phyloP scores from a whole-genome alignment of 1,140 invertebrate species.

The Galleria mellonella region DNA sequence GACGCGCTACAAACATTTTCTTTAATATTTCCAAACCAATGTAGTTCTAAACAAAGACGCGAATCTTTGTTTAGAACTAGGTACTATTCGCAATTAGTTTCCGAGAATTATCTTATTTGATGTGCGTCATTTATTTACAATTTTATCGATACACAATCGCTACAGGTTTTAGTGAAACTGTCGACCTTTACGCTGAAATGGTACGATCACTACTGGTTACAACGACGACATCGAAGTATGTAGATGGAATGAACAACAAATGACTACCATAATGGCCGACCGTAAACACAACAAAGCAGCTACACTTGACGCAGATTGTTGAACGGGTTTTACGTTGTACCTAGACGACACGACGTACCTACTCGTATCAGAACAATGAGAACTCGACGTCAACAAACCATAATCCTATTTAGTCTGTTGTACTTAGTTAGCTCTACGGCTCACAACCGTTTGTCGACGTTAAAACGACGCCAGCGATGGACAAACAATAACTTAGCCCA shows the following conservation, averaged over 20 bases:
- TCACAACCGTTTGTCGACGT: too few species aligned
- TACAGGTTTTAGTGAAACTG: too few species aligned
- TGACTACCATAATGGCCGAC: neutral
- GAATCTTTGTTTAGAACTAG: conserved; percentile 4
- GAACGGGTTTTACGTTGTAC: conserved; percentile 7
- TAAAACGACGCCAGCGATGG: conserved; percentile 1
- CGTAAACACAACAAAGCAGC: neutral
- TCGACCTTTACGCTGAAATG: neutral
- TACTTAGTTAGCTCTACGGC: neutral
- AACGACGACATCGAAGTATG: neutral
- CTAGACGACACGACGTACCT: too few species aligned
- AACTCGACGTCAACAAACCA: conserved; percentile 16
- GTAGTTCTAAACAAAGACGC: conserved; percentile 6
- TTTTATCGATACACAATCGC: neutral
- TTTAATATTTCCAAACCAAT: conserved; percentile 7
- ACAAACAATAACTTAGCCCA: conserved; percentile 20
- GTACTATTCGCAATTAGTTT: conserved; percentile 10
- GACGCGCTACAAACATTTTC: conserved; percentile 7
- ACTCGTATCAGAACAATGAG: conserved; percentile 18
- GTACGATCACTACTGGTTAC: neutral
- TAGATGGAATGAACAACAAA: neutral
- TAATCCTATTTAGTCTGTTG: conserved; percentile 29
- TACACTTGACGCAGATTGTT: conserved; percentile 2
- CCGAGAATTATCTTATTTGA: neutral
- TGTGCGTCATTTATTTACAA: neutral